Evolutionary conservation across 2,888 invertebrate species (phyloP), one percentile per base, ranked within the genome.

Genomic region (Anorthoa munda): DNA sequence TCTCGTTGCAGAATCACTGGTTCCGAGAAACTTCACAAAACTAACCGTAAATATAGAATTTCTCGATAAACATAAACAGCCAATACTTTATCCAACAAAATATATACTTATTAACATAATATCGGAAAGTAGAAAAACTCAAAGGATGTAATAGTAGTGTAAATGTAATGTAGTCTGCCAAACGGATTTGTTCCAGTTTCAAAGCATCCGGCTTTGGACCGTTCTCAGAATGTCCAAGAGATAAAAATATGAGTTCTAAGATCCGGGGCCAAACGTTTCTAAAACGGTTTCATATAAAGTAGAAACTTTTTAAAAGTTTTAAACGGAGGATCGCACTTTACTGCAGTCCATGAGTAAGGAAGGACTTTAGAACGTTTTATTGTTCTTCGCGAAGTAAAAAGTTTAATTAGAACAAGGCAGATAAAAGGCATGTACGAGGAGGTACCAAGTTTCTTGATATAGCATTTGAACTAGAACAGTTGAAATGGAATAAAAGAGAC

Each of bases 161-260:
- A n/a, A n/a, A n/a, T n/a, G n/a, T n/a, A n/a, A n/a, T n/a, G n/a
- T n/a, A 82, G 21, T 74, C 69, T 64, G 46, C 70, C 67, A 65
- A 74, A 84, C 66, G 65, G 61, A 78, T 77, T 80, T 78, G 76
- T 80, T 53, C 77, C 66, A 77, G 60, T 80, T 83, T 50, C 71
- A 68, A 71, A 69, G 67, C 64, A 66, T 80, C 59, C 60, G 67
- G 73, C 46, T 59, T 69, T 31, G 23, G 51, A 67, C 53, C 72
- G 58, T 70, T 69, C 53, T 60, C 66, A 45, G 51, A 69, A 72
- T 48, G 66, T 72, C 72, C 56, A 55, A 75, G 59, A 61, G 60
- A 82, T 59, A 78, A 69, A 78, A 76, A 76, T 82, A 82, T 76
- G 71, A 76, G 63, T 58, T 59, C 60, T 67, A 66, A 78, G 67